These are phyloP conservation scores for Venustaconcha ellipsiformis DNA, from an alignment of 1,140 invertebrate species.

Conservation along the genomic window DNA sequence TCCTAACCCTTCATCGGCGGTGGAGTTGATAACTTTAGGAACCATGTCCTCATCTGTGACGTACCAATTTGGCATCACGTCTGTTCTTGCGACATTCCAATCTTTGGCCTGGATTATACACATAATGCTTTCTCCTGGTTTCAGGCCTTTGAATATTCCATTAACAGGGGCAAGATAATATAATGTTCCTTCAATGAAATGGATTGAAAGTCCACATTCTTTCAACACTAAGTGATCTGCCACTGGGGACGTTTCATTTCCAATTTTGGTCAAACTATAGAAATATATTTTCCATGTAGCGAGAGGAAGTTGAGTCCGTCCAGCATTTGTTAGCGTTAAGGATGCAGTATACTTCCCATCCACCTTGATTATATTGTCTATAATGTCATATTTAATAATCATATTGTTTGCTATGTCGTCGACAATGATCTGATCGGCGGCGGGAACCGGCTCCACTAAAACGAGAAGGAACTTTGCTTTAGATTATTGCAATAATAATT, in stretches of 20 bases:
- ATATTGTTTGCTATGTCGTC: constrained; percentile 46
- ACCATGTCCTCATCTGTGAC: constrained; percentile 38
- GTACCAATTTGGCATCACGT: constrained; percentile 54
- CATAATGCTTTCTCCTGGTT: constrained; percentile 8
- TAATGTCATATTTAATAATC: constrained; percentile 36
- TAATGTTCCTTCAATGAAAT: constrained; percentile 44
- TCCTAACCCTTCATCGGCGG: constrained; percentile 27
- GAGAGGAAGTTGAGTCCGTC: constrained; percentile 17
- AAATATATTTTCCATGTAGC: constrained; percentile 49
- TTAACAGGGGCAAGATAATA: constrained; percentile 39
- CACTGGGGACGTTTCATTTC: neutral
- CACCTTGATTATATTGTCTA: constrained; percentile 38
- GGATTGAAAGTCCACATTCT: constrained; percentile 30
- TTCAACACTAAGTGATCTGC: constrained; percentile 14
- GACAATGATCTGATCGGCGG: constrained; percentile 34
- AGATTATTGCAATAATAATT: no score
- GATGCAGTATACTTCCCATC: constrained; percentile 12
- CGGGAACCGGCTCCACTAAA: constrained; percentile 6
- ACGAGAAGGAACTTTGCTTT: neutral
- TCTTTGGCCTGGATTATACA: constrained; percentile 14
- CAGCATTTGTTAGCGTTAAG: constrained; percentile 38
- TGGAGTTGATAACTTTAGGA: constrained; percentile 28
- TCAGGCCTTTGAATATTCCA: constrained; percentile 31
- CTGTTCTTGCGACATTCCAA: constrained; percentile 45
- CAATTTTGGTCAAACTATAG: constrained; percentile 1